Base-by-base conservation (phyloP, 92 coral and sea anemone genomes). In the Zoanthus sansibaricus region DNA sequence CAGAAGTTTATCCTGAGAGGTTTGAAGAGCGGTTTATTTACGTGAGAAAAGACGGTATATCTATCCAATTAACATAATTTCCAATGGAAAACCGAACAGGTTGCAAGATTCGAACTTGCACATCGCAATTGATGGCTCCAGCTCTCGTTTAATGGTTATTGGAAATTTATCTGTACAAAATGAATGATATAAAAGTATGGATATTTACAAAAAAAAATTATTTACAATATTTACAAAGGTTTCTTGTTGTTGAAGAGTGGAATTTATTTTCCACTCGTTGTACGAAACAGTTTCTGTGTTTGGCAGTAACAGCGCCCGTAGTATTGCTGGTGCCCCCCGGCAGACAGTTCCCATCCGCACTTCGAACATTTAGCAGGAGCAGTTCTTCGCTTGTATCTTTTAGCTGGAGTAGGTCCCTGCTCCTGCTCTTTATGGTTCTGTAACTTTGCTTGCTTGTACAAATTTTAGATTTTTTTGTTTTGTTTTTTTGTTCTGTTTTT, bases 241-340 rank as follows among this genome's bases (percentile, higher is more conserved):
- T 49, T 2, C 55, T 69, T 69, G 33, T 66, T n/a, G 71, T 21
- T 58, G 66, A 14, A 7, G 46, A 31, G 9, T 42, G 18, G 47
- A 72, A 72, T 8, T 33, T 17, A 3, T 6, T 17, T 31, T 33
- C 76, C 51, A 72, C 47, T 31, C 76, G 3, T 72, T 52, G 51
- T 72, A 33, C 3, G 46, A 8, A 10, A 31, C 49, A 11, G 51
- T 15, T 31, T 32, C 49, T 1, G n/a, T 72, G 47, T 32, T 2
- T 15, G 32, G 72, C 42, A 72, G 47, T 33, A 72, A 52, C 76
- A 6, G 76, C 51, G 51, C 47, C 49, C 76, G 52, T 72, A 72
- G 76, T 42, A 72, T 42, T 72, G 76, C 17, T 52, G 17, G 76
- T 72, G 76, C 20, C 18, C 37, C 42, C 31, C 15, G 42, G 37